Evolutionary conservation across 2,888 invertebrate species (phyloP), one percentile per base, ranked within the genome.

Genomic region (Plemyria rubiginata): DNA sequence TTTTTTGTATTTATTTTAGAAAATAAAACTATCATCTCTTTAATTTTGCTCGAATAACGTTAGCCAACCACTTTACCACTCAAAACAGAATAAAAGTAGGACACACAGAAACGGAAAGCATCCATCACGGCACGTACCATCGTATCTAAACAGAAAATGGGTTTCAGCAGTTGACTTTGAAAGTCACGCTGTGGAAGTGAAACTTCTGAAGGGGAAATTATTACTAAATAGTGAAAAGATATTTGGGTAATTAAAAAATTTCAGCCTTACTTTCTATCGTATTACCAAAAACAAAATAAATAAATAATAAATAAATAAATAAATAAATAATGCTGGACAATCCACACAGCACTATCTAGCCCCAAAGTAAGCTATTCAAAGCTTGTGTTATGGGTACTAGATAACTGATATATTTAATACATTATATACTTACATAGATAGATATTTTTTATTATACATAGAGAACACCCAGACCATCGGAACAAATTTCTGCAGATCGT

Each of bases 151-250:
- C 48, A 61, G 55, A 53, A 56, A 62, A 62, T 56, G 60, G 61
- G 54, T 61, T 60, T 62, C 62, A 56, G 58, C 49, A 63, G 64
- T 65, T 41, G 46, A 50, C 57, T 58, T 60, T 54, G 40, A 48
- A 54, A 68, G 66, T 66, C 66, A 68, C 66, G 68, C 62, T 61
- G 48, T 51, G n/a, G 28, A 49, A 49, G 54, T 54, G 48, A 16
- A 54, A 51, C 60, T 51, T 55, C 51, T 22, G 11, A 46, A 28
- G 7, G 12, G 11, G 9, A 16, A 22, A 12, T 22, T 2, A 8
- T 43, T 16, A 22, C 16, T 46, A 46, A 22, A 22, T 22, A 46
- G 15, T 15, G 15, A 15, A 43, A 15, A 15, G 15, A 15, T 1
- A 8, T 8, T n/a, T n/a, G 40, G n/a, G 22, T 3, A 22, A 22